Evolutionary conservation across 2,888 invertebrate species (phyloP).

Genomic region (Caradrina clavipalpis): DNA sequence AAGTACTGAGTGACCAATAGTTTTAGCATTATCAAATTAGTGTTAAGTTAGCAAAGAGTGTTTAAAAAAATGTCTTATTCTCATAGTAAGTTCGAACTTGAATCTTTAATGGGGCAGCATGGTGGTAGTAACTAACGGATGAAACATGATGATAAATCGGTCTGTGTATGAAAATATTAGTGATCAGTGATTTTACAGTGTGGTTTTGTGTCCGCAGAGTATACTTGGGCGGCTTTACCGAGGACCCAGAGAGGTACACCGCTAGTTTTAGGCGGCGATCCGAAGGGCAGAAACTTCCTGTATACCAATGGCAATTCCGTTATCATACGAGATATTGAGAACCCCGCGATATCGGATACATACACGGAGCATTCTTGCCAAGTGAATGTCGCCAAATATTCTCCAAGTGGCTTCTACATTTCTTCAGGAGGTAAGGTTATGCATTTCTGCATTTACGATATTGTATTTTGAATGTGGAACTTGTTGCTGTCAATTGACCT

Average conservation of each 20-base stretch:
- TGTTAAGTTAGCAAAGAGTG: conserved; percentile 78
- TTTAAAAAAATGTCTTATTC: conserved; percentile 86
- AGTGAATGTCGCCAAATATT: conserved; percentile 99
- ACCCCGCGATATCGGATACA: conserved; percentile 98
- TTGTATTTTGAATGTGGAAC: conserved; percentile 30
- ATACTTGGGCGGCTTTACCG: conserved; percentile 98
- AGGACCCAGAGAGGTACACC: conserved; percentile 98
- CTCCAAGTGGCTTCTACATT: conserved; percentile 99
- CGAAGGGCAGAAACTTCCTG: conserved; percentile 98
- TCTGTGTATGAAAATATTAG: conserved; percentile 53
- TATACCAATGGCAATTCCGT: conserved; percentile 99
- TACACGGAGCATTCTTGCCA: conserved; percentile 99
- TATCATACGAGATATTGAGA: conserved; percentile 98
- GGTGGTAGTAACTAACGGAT: conserved; percentile 61
- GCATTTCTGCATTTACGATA: conserved; percentile 14
- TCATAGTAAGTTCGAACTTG: conserved; percentile 83
- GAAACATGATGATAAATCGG: conserved; percentile 64
- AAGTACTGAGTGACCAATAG: conserved; percentile 80
- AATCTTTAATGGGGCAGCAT: conserved; percentile 67
- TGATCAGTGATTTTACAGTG: conserved; percentile 62
- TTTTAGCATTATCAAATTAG: conserved; percentile 74
- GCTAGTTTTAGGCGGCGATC: conserved; percentile 98
- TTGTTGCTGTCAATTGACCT: conserved; percentile 36
- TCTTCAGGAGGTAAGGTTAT: conserved; percentile 97
- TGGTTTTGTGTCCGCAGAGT: conserved; percentile 91